phyloP scores from a whole-genome alignment of 2,797 vertebrate species.

The Smutsia temminckii region DNA sequence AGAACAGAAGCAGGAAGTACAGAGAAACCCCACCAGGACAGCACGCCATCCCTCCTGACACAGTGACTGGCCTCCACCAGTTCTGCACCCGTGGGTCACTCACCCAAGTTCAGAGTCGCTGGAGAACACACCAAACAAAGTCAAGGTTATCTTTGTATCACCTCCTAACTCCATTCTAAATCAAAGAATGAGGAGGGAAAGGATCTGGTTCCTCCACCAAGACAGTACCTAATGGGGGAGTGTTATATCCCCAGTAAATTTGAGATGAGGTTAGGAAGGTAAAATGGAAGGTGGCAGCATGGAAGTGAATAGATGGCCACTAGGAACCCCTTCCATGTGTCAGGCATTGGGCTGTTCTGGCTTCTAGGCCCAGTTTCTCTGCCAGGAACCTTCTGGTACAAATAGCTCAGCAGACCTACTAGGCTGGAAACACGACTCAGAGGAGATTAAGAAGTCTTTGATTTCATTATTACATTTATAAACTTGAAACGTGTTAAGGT shows the following conservation, averaged over 20 bases:
- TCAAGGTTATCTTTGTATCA: not conserved
- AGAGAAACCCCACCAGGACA: not conserved
- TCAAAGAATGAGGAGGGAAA: not conserved
- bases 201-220: not conserved
- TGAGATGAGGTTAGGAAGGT: not conserved
- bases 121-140: not conserved
- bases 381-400: not conserved
- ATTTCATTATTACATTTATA: not conserved
- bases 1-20: not conserved
- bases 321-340: not conserved
- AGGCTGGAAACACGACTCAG: not conserved
- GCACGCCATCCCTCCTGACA: not conserved
- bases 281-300: not conserved
- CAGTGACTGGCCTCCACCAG: not conserved
- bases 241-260: not conserved
- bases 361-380: not conserved
- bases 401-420: not conserved
- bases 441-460: not conserved
- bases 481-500: not conserved
- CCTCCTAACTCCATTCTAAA: not conserved
- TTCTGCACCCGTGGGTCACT: not conserved
- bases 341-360: not conserved
- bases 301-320: not conserved
- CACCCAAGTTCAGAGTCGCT: not conserved
- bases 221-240: too few species aligned